A percentile compares a stretch with the other conserved stretches of the same genome.
Evolutionary conservation across 1,140 invertebrate species (phyloP).

Genomic region (Hermetia illucens): DNA sequence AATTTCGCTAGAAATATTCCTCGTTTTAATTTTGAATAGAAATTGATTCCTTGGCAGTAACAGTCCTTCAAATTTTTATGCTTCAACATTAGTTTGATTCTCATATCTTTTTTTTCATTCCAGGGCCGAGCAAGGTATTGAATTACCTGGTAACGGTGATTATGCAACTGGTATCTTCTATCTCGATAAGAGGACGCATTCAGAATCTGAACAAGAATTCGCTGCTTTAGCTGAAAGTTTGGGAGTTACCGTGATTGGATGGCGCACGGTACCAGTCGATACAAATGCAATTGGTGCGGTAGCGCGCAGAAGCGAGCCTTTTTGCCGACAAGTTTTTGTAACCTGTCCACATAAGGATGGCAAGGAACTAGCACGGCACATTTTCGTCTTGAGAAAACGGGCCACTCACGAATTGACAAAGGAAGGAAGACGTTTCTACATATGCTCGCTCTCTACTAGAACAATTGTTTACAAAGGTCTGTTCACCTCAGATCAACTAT

Average conservation of each 20-base stretch:
- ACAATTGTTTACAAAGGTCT: constrained; percentile 97
- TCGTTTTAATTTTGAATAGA: no score
- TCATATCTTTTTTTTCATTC: constrained; percentile 17
- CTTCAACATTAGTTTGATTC: neutral
- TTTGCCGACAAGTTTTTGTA: constrained; percentile 90
- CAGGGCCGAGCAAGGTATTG: constrained; percentile 61
- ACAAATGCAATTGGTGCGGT: constrained; percentile 74
- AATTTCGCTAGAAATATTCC: no score
- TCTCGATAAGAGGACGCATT: constrained; percentile 69
- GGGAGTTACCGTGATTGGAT: constrained; percentile 68
- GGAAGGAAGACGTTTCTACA: constrained; percentile 81
- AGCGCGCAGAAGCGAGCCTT: constrained; percentile 84
- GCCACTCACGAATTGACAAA: constrained; percentile 77
- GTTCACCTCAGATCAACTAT: constrained; percentile 89
- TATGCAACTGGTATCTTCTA: constrained; percentile 97
- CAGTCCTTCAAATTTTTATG: neutral
- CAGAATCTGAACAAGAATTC: constrained; percentile 70
- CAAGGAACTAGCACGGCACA: constrained; percentile 49
- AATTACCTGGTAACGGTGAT: constrained; percentile 68
- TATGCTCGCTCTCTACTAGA: constrained; percentile 82
- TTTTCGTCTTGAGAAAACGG: constrained; percentile 86
- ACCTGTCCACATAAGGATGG: constrained; percentile 41
- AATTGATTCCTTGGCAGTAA: neutral
- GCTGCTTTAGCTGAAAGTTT: constrained; percentile 64
- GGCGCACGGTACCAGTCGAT: constrained; percentile 84